These are phyloP conservation scores for Himalopsyche japonica DNA, from an alignment of 2,888 invertebrate species.

Conservation along the genomic window DNA sequence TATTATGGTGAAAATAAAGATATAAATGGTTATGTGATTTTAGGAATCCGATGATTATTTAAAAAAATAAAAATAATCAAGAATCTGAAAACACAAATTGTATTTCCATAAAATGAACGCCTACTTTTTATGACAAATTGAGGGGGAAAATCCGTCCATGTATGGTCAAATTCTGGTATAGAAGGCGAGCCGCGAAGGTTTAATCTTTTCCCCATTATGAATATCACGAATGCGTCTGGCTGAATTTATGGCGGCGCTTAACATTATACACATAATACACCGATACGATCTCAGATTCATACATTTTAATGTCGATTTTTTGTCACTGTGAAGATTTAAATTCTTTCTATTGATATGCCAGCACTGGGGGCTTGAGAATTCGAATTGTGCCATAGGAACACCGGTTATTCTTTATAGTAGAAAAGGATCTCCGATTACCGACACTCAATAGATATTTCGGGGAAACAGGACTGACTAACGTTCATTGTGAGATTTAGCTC, in stretches of 20 bases:
- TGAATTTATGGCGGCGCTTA: slow-evolving; percentile 40
- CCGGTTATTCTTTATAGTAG: slow-evolving; percentile 14
- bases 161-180: neutral
- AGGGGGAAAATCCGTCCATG: neutral
- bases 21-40: too few relatives aligned
- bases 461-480: slow-evolving; percentile 33
- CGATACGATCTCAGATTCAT: slow-evolving; percentile 23
- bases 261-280: slow-evolving; percentile 9
- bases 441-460: slow-evolving; percentile 33
- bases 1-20: too few relatives aligned
- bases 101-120: too few relatives aligned
- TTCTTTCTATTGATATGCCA: slow-evolving; percentile 34
- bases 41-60: too few relatives aligned
- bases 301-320: slow-evolving; percentile 35
- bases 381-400: slow-evolving; percentile 6
- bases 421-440: slow-evolving; percentile 37
- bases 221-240: slow-evolving; percentile 27
- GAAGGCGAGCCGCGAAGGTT: neutral
- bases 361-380: slow-evolving; percentile 11
- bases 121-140: too few relatives aligned
- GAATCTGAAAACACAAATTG: too few relatives aligned
- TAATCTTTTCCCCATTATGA: slow-evolving; percentile 32
- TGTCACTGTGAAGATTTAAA: slow-evolving; percentile 34
- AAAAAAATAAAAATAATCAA: too few relatives aligned
- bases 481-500: slow-evolving; percentile 31